Evolutionary conservation across 2,888 invertebrate genomes (phyloP), one percentile per base, ranked within the genome.

Genomic region (Quadroppia sp.): DNA sequence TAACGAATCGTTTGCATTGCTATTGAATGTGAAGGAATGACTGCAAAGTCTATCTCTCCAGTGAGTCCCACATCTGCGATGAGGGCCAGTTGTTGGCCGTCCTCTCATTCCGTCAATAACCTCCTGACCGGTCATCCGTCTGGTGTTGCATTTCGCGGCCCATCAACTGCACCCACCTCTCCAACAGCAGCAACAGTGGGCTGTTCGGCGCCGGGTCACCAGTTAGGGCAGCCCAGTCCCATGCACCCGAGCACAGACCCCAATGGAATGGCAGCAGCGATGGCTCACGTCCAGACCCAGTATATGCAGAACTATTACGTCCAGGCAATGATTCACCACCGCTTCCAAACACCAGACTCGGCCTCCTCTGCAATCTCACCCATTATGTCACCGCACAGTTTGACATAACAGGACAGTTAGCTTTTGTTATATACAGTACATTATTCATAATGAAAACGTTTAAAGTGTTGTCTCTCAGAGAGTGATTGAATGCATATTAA

Each of bases 61-160:
- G 73, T 75, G 4, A 59, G 74, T n/a, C 45, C 75, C 56, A 59
- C 75, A 53, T 9, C 56, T 70, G 71, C 78, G 73, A 40, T 77
- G 71, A 73, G 76, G 74, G 56, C 69, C 53, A 32, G 71, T 73
- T 36, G 77, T 73, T 83, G 82, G 82, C 82, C 82, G 28, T 81
- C 81, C 23, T 80, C 82, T 15, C 82, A 82, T 78, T 79, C 82
- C 3, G 81, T 83, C 17, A 80, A 81, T 20, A 82, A 82, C 77
- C 80, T 83, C 56, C 79, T 83, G 40, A 81, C 64, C 64, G 59
- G 59, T 59, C 59, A 59, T 59, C 59, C 56, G 56, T 23, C 59
- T 59, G 64, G 36, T 36, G 64, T 32, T 23, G 59, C n/a, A 17
- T 40, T 36, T 50, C 36, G 59, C 15, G 32, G 36, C 7, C 28